These are phyloP conservation scores for Drosophila eohydei DNA, from an alignment of 2,888 invertebrate genomes.

Conservation along the genomic window DNA sequence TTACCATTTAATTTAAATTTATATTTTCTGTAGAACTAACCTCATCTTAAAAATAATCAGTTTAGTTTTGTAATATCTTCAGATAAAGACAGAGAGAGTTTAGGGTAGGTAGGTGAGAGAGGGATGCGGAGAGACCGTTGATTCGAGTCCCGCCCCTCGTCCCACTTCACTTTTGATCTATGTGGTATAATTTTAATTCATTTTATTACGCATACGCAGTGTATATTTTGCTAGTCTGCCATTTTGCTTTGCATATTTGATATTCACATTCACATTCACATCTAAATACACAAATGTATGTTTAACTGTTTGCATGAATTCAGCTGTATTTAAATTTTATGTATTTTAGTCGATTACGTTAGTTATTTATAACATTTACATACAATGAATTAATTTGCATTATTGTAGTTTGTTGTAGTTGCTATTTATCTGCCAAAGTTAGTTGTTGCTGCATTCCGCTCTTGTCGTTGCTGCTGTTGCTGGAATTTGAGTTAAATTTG, in stretches of 20 bases:
- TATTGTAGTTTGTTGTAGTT: slow-evolving; percentile 56
- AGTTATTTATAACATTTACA: slow-evolving; percentile 79
- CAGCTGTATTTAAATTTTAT: slow-evolving; percentile 45
- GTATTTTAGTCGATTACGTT: slow-evolving; percentile 59
- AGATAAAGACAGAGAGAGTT: slow-evolving; percentile 34
- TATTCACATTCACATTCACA: slow-evolving; percentile 65
- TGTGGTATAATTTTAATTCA: slow-evolving; percentile 50
- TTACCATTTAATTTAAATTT: slow-evolving; percentile 51
- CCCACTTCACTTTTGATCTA: slow-evolving; percentile 25
- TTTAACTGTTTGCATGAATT: slow-evolving; percentile 25
- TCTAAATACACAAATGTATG: not conserved
- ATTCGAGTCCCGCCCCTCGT: not conserved
- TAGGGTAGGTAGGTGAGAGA: not conserved
- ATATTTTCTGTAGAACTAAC: slow-evolving; percentile 57
- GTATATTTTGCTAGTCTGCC: slow-evolving; percentile 76
- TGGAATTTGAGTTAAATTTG: slow-evolving; percentile 26
- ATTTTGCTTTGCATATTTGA: slow-evolving; percentile 55
- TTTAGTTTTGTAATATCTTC: slow-evolving; percentile 66
- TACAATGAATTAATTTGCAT: slow-evolving; percentile 67
- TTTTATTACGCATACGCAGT: slow-evolving; percentile 71
- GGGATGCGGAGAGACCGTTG: slow-evolving; percentile 5
- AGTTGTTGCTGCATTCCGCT: slow-evolving; percentile 9
- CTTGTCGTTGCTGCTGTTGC: not conserved
- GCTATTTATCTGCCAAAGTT: slow-evolving; percentile 29
- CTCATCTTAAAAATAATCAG: slow-evolving; percentile 75